Evolutionary conservation across 2,797 vertebrate genomes (phyloP), one percentile per base, ranked within the genome.

Genomic region (Hippocampus kuda): DNA sequence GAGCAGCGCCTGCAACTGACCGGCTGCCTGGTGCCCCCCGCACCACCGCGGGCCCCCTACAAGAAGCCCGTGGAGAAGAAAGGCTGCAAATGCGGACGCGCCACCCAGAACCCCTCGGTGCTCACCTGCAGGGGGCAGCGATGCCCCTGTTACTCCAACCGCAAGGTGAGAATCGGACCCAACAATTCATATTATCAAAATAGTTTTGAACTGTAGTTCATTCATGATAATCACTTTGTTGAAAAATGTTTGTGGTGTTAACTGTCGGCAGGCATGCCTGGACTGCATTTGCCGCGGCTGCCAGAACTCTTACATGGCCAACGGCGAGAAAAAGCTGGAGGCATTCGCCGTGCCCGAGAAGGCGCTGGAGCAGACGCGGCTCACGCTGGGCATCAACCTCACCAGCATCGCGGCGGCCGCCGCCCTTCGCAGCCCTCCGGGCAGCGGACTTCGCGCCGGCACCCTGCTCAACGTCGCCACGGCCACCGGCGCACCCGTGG

Each of bases 251-350:
- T 34, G 18, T 30, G 3, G 1, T 46, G 18, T 2, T 2, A 22
- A 11, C 22, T 16, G 59, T 53, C 46, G 18, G 51, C 75, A 90
- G 89, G 97, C 97, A 70, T 99, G 97, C 89, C 91, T 99, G 91
- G 97, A 99, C 90, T 99, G 97, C 84, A 98, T 99, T 91, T 99
- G 97, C 90, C 94, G 97, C 71, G 97, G 97, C 87, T 99, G 97
- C 91, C 97, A 99, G 94, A 99, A 99, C 92, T 99, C 97, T n/a
- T 99, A 98, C 89, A 99, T 99, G 97, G 97, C 97, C 86, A 99
- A 99, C 6, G 97, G 97, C 41, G 97, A 99, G 91, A 99, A 99
- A 89, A 99, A 99, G 91, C 91, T 99, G 48, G 97, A 99, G 92
- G 97, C 97, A 69, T 99, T 99, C 77, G 97, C 97, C 6, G 97